phyloP scores from a whole-genome alignment of 2,113 vertebrate genomes.

The Eleginops maclovinus region DNA sequence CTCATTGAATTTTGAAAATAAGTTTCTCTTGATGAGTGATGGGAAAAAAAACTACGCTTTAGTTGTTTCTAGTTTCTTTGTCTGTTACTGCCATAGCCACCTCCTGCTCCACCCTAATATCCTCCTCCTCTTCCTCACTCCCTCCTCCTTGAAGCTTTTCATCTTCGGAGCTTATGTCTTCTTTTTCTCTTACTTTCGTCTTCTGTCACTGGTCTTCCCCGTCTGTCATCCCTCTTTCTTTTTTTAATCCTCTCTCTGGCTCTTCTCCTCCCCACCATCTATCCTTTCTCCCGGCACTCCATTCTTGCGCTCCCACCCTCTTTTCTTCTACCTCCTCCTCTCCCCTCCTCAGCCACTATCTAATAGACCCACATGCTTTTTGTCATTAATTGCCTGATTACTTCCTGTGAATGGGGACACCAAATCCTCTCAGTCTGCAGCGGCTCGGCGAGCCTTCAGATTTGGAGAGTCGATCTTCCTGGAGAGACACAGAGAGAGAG shows the following conservation, averaged over 20 bases:
- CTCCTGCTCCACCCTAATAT: constrained; percentile 26
- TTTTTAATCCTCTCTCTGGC: constrained; percentile 62
- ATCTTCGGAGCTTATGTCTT: constrained; percentile 60
- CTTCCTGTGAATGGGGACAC: constrained; percentile 79
- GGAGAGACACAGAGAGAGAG: constrained; percentile 36
- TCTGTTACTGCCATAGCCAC: constrained; percentile 19
- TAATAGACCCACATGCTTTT: constrained; percentile 80
- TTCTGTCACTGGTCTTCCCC: constrained; percentile 54
- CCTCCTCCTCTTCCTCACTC: constrained; percentile 19
- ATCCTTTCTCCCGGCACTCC: constrained; percentile 39
- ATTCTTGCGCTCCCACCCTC: constrained; percentile 38
- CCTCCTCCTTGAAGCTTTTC: constrained; percentile 53
- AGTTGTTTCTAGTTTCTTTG: constrained; percentile 20
- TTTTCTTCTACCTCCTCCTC: constrained; percentile 32
- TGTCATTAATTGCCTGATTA: constrained; percentile 86
- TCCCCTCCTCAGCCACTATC: constrained; percentile 65
- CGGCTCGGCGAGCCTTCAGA: constrained; percentile 69
- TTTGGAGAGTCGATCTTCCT: constrained; percentile 73
- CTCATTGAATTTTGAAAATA: constrained; percentile 14
- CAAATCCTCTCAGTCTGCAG: constrained; percentile 81
- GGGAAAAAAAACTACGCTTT: background rate
- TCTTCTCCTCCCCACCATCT: constrained; percentile 21
- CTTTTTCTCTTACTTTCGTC: constrained; percentile 61
- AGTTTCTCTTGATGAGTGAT: constrained; percentile 14
- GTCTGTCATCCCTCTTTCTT: constrained; percentile 63